phyloP scores from a whole-genome alignment of 1,140 invertebrate genomes.

The Acromyrmex charruanus region DNA sequence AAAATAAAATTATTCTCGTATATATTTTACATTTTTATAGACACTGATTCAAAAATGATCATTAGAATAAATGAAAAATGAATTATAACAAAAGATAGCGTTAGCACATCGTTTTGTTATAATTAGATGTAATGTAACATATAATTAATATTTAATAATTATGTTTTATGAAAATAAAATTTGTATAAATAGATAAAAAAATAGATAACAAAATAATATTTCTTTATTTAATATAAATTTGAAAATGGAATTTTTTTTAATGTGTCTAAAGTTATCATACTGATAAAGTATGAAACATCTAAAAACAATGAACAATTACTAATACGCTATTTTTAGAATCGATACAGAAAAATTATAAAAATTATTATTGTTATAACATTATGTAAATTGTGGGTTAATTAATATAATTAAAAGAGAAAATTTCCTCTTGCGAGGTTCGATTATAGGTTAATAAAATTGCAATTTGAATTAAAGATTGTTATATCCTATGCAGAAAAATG shows the following conservation, averaged over 20 bases:
- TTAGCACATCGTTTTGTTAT: neutral
- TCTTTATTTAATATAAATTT: constrained; percentile 5
- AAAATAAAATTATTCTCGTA: neutral
- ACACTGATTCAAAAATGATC: neutral
- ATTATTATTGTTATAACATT: neutral
- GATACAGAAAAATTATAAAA: neutral
- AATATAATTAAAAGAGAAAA: neutral
- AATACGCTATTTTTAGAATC: neutral
- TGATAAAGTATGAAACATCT: neutral
- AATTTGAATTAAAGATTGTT: neutral
- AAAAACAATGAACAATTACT: neutral
- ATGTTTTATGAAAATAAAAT: neutral
- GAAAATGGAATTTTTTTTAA: neutral
- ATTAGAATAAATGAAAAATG: neutral
- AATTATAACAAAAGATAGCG: neutral
- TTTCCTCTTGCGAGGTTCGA: neutral
- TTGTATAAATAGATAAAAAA: constrained; percentile 12
- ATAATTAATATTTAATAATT: constrained; percentile 5
- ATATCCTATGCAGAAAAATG: neutral
- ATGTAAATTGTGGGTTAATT: neutral
- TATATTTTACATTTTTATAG: neutral
- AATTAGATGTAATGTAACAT: neutral
- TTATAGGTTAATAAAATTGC: neutral
- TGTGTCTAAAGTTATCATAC: neutral
- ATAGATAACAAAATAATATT: neutral